Conservation (phyloP, 2,113 vertebrate species). For the Eptesicus fuscus region DNA sequence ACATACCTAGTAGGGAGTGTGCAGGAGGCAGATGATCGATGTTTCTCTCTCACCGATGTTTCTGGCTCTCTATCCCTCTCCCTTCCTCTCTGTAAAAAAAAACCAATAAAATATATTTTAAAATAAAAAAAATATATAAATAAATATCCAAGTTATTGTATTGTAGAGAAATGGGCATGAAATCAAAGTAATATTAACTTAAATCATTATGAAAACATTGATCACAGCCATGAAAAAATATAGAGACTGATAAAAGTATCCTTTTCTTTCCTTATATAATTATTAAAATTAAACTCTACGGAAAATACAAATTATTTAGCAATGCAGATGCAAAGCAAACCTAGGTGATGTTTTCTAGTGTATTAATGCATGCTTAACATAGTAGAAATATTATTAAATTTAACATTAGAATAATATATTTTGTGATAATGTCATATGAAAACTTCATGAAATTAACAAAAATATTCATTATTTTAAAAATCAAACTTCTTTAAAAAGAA, state of each 20-base stretch:
- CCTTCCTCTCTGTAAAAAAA: no score
- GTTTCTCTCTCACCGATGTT: no score
- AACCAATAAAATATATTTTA: no score
- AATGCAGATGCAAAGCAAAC: not conserved
- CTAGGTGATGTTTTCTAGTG: not conserved
- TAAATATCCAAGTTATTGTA: not conserved
- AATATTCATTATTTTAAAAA: not conserved
- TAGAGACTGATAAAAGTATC: not conserved
- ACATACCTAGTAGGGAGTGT: no score
- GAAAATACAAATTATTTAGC: not conserved
- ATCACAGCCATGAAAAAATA: not conserved
- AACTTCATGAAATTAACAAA: not conserved
- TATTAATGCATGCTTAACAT: not conserved
- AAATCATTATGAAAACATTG: not conserved
- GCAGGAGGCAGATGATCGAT: no score
- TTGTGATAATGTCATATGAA: not conserved
- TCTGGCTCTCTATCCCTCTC: no score
- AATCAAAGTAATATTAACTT: not conserved
- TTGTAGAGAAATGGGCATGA: not conserved
- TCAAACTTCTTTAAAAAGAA: not conserved
- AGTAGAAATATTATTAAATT: not conserved
- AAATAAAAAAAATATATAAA: no score
- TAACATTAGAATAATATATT: not conserved
- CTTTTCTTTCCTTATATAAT: not conserved
- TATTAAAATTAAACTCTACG: not conserved